A percentile compares a stretch with the other conserved stretches of the same genome.
These are phyloP conservation scores for Dryobates pubescens DNA, from an alignment of 2,797 vertebrate species.

Conservation along the genomic window DNA sequence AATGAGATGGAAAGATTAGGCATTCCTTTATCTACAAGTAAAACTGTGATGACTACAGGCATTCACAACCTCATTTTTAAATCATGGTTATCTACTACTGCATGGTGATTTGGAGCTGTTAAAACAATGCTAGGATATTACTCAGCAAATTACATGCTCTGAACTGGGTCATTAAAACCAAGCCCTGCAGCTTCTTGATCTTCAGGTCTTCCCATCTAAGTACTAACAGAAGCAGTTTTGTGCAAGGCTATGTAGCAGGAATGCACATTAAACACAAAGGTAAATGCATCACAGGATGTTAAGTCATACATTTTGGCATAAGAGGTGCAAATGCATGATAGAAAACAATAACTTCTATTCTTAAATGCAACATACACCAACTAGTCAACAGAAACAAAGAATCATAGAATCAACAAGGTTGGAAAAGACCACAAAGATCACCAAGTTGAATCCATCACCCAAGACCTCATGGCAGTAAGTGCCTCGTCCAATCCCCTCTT, in stretches of 20 bases:
- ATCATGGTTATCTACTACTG: conserved; percentile 35
- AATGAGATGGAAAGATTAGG: conserved; percentile 38
- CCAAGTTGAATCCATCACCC: too few relatives aligned
- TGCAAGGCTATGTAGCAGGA: background rate
- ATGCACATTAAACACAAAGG: background rate
- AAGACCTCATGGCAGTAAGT: too few relatives aligned
- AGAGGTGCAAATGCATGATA: background rate
- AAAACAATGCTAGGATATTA: conserved; percentile 62
- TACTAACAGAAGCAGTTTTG: background rate
- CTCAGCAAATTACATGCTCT: conserved; percentile 7
- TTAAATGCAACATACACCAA: background rate
- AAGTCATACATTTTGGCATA: background rate
- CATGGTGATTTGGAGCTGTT: conserved; percentile 32
- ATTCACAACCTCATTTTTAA: conserved; percentile 49
- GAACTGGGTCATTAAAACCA: conserved; percentile 48
- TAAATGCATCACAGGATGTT: background rate
- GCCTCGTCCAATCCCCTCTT: too few relatives aligned
- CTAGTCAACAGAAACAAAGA: background rate
- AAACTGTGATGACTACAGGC: conserved; percentile 51
- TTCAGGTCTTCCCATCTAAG: conserved; percentile 15
- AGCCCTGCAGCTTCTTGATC: conserved; percentile 42
- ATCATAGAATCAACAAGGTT: too few relatives aligned
- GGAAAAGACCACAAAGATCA: too few relatives aligned
- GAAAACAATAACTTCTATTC: background rate
- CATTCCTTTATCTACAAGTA: conserved; percentile 43